Base-by-base conservation (phyloP, 2,113 vertebrate species). In the Corydoras maculifer region DNA sequence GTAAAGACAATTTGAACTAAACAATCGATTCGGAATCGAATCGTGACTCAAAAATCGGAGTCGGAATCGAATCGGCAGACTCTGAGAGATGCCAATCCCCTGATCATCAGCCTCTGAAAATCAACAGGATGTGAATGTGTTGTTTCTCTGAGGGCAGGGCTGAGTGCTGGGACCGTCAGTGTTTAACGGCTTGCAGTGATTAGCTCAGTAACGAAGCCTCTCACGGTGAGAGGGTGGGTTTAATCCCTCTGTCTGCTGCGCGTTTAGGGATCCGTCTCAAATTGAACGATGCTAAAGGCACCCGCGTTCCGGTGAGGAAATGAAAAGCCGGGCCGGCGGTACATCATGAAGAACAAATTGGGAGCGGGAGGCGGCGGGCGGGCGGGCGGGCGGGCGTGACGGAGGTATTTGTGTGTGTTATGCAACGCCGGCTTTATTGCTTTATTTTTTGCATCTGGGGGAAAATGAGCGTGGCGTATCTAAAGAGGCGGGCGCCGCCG, bases 301-400 rank as follows among this genome's bases (percentile, higher is more conserved):
- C 66, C 77, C 73, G 73, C 13, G 62, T 66, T 70, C 73, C 73
- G 61, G 73, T 78, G 73, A 73, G 59, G 62, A 79, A 70, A 61
- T 59, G 58, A 76, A 73, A 53, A 67, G 62, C 61, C 69, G 75
- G 75, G 75, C 74, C 70, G 68, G 66, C 70, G 73, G 66, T 66
- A 79, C 70, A 78, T 78, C 73, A 75, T 75, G 73, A 78, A 73
- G 49, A 78, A 75, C 73, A 75, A 78, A 78, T 73, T 72, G 69
- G 62, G 50, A 68, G 65, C 15, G 31, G 7, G 15, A 68, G 58
- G 72, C 65, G 49, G 59, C 59, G 69, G 32, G 67, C 51, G 63
- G 57, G 70, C 58, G 32, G 49, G 69, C 70, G 64, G 62, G 57
- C 15, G 50, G 66, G 35, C 30, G 25, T 31, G 67, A 76, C 58